These are phyloP conservation scores for Pediacus dermestoides DNA, from an alignment of 2,888 invertebrate species.

Conservation along the genomic window DNA sequence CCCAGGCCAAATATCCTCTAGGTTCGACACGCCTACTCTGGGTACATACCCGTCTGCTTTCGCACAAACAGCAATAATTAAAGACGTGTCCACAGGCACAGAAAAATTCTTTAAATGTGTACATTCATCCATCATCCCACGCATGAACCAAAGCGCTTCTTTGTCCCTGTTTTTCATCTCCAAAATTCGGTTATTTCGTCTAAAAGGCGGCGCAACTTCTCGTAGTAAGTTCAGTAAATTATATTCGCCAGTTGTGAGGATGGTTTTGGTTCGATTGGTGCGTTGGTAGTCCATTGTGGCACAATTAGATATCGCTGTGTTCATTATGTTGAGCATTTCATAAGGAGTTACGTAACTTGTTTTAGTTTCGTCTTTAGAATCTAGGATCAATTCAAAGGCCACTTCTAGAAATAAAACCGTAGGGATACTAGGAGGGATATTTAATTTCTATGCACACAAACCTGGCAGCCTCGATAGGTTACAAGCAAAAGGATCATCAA, in stretches of 20 bases:
- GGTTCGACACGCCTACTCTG: constrained; percentile 69
- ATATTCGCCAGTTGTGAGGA: constrained; percentile 18
- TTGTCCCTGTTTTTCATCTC: constrained; percentile 66
- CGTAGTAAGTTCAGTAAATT: constrained; percentile 25
- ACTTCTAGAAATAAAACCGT: constrained; percentile 24
- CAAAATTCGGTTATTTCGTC: constrained; percentile 21
- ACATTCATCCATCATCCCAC: constrained; percentile 96
- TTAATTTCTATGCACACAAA: constrained; percentile 15
- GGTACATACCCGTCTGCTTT: constrained; percentile 86
- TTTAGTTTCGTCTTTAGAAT: constrained; percentile 23
- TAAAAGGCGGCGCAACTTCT: constrained; percentile 21
- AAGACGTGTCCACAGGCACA: constrained; percentile 76
- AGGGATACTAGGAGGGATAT: constrained; percentile 1
- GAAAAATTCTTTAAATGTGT: constrained; percentile 92
- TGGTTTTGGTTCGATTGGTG: constrained; percentile 22
- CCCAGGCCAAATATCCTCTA: constrained; percentile 88
- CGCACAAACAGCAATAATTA: constrained; percentile 89
- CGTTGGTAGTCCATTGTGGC: constrained; percentile 31
- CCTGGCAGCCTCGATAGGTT: constrained; percentile 39
- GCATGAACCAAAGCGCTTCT: constrained; percentile 86
- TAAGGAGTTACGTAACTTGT: constrained; percentile 38
- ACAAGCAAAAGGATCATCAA: constrained; percentile 33
- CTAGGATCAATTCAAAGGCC: constrained; percentile 19
- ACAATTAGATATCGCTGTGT: constrained; percentile 24
- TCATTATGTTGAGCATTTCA: constrained; percentile 39